These are phyloP conservation scores for Poecilia latipinna DNA, from an alignment of 2,113 vertebrate species.

Conservation along the genomic window DNA sequence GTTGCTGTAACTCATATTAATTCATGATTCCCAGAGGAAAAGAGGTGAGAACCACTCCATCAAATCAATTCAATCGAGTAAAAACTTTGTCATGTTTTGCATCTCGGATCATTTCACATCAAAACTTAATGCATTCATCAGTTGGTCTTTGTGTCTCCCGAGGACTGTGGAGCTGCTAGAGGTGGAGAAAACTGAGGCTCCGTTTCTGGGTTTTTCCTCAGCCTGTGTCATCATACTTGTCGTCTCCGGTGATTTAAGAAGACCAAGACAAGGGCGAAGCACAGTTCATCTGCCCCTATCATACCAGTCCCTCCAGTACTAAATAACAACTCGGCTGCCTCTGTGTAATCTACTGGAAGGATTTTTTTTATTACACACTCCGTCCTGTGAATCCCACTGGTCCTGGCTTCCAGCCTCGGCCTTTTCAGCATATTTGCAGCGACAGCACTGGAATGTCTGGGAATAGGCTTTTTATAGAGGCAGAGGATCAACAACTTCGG, in stretches of 20 bases:
- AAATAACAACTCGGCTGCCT: conserved; percentile 27
- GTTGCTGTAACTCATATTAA: too few relatives aligned
- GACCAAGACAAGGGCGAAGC: neutral
- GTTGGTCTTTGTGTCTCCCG: neutral
- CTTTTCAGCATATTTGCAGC: conserved; percentile 54
- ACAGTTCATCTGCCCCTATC: conserved; percentile 14
- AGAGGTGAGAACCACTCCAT: neutral
- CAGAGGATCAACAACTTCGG: conserved; percentile 56
- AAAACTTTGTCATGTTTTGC: neutral
- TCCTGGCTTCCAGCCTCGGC: conserved; percentile 33
- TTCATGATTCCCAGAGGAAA: too few relatives aligned
- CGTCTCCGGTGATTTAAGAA: conserved; percentile 5
- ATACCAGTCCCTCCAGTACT: conserved; percentile 34
- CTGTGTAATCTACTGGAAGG: conserved; percentile 29
- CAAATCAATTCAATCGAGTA: neutral
- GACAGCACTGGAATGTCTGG: conserved; percentile 72
- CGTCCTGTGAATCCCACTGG: conserved; percentile 38
- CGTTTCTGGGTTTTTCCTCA: neutral
- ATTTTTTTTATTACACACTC: conserved; percentile 33
- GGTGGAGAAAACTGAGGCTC: conserved; percentile 5
- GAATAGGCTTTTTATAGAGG: conserved; percentile 74
- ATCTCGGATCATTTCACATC: neutral
- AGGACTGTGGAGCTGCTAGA: neutral
- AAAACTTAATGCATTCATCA: neutral
- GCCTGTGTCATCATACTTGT: conserved; percentile 3